Percentiles rank a stretch among this genome's conserved stretches.
These are phyloP conservation scores for Pristionchus mayeri DNA, from an alignment of 2,888 invertebrate genomes.

Conservation along the genomic window DNA sequence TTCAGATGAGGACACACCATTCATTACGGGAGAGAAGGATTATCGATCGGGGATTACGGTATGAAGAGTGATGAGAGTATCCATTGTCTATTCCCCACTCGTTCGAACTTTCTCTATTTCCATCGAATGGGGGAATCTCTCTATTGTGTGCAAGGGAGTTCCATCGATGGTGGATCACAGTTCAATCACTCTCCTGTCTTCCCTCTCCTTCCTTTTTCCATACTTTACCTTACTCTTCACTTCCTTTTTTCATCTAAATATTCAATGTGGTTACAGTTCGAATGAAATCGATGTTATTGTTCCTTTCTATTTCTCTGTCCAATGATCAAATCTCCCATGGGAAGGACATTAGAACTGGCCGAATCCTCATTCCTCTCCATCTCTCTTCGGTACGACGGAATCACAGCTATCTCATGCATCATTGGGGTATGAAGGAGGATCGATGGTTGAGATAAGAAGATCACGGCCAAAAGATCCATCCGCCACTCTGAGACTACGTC, in stretches of 20 bases:
- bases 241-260: too few relatives aligned
- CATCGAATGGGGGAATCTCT: not conserved
- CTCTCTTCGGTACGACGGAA: too few relatives aligned
- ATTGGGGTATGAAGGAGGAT: too few relatives aligned
- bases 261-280: too few relatives aligned
- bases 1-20: not conserved
- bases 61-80: not conserved
- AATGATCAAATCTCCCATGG: not conserved
- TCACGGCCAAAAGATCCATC: not conserved
- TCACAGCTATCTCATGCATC: too few relatives aligned
- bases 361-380: not conserved
- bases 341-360: not conserved
- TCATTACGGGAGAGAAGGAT: too few relatives aligned
- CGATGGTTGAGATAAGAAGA: too few relatives aligned
- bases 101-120: conserved; percentile 29
- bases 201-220: not conserved
- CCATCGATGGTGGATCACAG: not conserved
- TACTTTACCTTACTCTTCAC: too few relatives aligned
- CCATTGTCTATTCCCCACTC: not conserved
- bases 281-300: too few relatives aligned
- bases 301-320: too few relatives aligned
- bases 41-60: not conserved
- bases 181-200: not conserved
- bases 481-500: not conserved
- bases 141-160: conserved; percentile 12